Base-by-base conservation (phyloP, 2,888 invertebrate genomes). In the Lasioglossum lativentre region DNA sequence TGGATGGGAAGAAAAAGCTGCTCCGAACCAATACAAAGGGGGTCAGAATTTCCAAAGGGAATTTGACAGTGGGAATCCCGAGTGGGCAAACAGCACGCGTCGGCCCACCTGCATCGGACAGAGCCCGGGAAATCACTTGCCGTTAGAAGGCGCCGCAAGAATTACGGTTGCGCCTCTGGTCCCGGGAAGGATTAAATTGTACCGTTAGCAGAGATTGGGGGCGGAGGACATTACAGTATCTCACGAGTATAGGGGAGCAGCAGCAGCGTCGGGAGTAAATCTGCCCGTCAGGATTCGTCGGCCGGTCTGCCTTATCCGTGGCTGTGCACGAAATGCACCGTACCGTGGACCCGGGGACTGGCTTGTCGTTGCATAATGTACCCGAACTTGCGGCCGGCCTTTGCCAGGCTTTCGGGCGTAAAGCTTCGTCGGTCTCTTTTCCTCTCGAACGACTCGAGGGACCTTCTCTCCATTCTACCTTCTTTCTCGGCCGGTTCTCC, bases 321-420 rank as follows among this genome's bases (percentile, higher is more conserved):
- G 19, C 47, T 52, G 45, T 40, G 52, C 76, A 27, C 83, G 70
- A 82, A 83, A 86, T 87, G 70, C 86, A 82, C 75, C 71, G 77
- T 78, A 74, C 77, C 73, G 30, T 52, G 63, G 82, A 72, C 38
- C 40, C 47, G 10, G 56, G 63, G 68, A 42, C 79, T 73, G n/a
- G 73, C 23, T 78, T 82, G 78, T 80, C 84, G 81, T 77, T 89
- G 90, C 89, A 91, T 91, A 91, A 91, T 90, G 87, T 80, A 86
- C 81, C 85, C 79, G 82, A 91, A 90, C 87, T 89, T 79, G 90
- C 27, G 90, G 89, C 71, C 72, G 77, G 74, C 88, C 88, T 88
- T 90, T 90, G 83, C 86, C 79, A 80, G 75, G 73, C 86, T 85
- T 83, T 89, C 81, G 82, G 56, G 73, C 87, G 90, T 80, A 73